phyloP scores from a whole-genome alignment of 2,113 vertebrate species.

The Muscicapa adusta region DNA sequence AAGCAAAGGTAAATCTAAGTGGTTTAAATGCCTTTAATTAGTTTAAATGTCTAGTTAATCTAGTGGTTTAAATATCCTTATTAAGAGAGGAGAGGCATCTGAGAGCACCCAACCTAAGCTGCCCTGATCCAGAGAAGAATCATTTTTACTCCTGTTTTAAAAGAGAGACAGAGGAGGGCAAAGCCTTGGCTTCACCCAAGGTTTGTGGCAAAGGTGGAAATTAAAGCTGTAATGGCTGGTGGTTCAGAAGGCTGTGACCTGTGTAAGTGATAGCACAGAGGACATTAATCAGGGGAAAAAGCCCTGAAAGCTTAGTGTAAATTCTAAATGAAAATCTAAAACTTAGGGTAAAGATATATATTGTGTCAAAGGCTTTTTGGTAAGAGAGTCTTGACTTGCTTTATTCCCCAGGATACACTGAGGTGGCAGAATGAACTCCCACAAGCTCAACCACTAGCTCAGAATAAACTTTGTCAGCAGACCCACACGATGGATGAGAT shows the following conservation, averaged over 20 bases:
- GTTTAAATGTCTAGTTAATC: too few relatives aligned
- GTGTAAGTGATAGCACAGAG: neutral
- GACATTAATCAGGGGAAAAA: neutral
- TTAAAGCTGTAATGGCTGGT: neutral
- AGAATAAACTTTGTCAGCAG: neutral
- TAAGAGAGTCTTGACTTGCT: neutral
- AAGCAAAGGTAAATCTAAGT: neutral
- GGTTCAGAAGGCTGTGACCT: neutral
- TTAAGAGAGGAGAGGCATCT: neutral
- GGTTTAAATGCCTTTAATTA: neutral
- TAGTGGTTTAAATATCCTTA: neutral
- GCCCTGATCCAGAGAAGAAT: neutral
- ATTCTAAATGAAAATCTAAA: neutral
- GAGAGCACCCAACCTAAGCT: neutral
- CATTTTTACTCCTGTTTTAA: neutral
- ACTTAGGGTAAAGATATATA: neutral
- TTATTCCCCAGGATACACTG: neutral
- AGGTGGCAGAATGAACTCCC: neutral
- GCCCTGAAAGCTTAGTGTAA: neutral
- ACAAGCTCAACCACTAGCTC: neutral
- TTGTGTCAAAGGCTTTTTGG: neutral
- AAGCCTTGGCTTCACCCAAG: neutral
- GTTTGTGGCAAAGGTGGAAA: neutral
- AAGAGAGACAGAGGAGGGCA: neutral
- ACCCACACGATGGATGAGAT: neutral